Base-by-base conservation (phyloP, 1,140 invertebrate species). In the Campoletis sonorensis region DNA sequence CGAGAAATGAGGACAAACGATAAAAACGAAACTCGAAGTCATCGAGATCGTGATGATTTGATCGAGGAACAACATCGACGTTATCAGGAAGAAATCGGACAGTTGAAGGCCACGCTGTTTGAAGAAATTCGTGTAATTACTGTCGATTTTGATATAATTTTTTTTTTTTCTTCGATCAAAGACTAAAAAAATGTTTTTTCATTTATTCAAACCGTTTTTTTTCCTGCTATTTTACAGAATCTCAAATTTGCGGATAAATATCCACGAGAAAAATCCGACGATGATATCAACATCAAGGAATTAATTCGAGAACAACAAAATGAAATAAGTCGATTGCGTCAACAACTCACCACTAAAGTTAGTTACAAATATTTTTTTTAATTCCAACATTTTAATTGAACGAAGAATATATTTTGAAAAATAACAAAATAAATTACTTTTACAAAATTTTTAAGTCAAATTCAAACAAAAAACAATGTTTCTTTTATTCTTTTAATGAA, bases 1-100 rank as follows among this genome's bases (percentile, higher is more conserved):
- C 79, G 91, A 64, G 61, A 72, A 89, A 86, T 54, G 79, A 84
- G 21, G 80, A 72, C 37, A n/a, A 84, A 16, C 75, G 73, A 85
- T 79, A 84, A 45, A 54, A 78, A 67, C 33, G 80, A 33, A 82
- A 84, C 21, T 27, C 79, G 91, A 89, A 86, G 87, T 92, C 77
- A 89, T 91, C 81, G 88, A 90, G 85, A 92, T 89, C 90, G 90
- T 90, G 87, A 90, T 90, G 81, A 85, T 88, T 80, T 92, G 92
- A 89, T 86, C 89, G 81, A 90, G 84, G 83, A 93, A 88, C 87
- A 92, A 89, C 84, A 90, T 84, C 82, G 88, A 88, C 87, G 91
- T 91, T 90, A 91, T 92, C 84, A 89, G 23, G 88, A 91, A 72
- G 88, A 92, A 81, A 89, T 90, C 40, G 88, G 82, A 67, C 86